Evolutionary conservation across 2,797 vertebrate species (phyloP), one percentile per base, ranked within the genome.

Genomic region (Gila robusta): DNA sequence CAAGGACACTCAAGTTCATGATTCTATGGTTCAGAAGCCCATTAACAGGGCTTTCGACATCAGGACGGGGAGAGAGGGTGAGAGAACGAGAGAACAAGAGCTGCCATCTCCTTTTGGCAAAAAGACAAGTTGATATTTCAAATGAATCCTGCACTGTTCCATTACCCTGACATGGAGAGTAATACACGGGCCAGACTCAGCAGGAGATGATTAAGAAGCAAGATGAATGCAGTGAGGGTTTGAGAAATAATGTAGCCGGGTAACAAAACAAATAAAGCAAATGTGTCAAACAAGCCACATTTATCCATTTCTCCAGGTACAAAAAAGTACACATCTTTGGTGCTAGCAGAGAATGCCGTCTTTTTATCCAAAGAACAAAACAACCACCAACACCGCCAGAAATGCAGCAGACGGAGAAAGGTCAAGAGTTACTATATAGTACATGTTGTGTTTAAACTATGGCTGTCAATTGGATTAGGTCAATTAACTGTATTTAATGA

Each of bases 61-160:
- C 82, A 70, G 78, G 78, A 85, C 2, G 2, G 47, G 26, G 26
- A 71, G 72, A 56, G 37, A 59, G 71, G 16, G 37, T 35, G 66
- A 59, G 82, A 78, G 82, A 76, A 76, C 7, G 56, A 78, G 82
- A 78, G 82, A 76, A 76, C 7, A 47, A 78, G 73, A 49, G 82
- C 86, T 76, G 66, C 79, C 85, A 77, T 85, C 82, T 87, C 82
- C 77, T 69, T 69, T 85, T 85, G 88, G 88, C 88, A 85, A 80
- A 87, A 85, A 82, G 86, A 89, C 88, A 89, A 87, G 88, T 76
- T 86, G 87, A 86, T 88, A 88, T 88, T 85, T 87, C 79, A 79
- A 70, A 82, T 56, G 80, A 88, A 86, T 86, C 77, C 83, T 67
- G 85, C 89, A 85, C 83, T 82, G 79, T 79, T 90, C 64, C 76